These are phyloP conservation scores for Crotophaga sulcirostris DNA, from an alignment of 2,113 vertebrate genomes.

Conservation along the genomic window DNA sequence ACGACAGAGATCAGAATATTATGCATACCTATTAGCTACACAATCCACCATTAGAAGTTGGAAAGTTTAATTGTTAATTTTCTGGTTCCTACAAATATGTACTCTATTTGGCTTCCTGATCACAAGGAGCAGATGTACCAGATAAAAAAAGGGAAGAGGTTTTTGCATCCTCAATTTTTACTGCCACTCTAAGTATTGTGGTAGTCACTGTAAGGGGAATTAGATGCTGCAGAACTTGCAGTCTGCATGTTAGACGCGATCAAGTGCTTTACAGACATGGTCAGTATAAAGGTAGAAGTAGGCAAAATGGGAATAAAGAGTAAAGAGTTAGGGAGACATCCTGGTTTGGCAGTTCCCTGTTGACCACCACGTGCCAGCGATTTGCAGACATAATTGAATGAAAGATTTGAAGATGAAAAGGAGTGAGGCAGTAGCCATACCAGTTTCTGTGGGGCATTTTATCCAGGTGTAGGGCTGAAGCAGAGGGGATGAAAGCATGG, in stretches of 20 bases:
- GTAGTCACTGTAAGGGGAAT: not conserved
- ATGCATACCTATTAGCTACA: not conserved
- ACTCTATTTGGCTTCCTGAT: slow-evolving; percentile 4
- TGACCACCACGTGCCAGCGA: rapidly evolving
- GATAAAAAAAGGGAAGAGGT: not conserved
- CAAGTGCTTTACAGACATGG: not conserved
- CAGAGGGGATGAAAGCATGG: not conserved
- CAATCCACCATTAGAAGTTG: not conserved
- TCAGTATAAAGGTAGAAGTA: not conserved
- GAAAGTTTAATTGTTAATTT: not conserved
- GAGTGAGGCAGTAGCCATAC: not conserved
- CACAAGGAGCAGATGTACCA: not conserved
- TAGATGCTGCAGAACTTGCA: not conserved
- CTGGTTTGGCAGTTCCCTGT: not conserved
- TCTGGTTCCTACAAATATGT: slow-evolving; percentile 22
- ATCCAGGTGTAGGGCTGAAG: not conserved
- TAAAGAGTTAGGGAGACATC: not conserved
- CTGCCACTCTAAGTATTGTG: not conserved
- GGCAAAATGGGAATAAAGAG: not conserved
- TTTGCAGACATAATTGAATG: not conserved
- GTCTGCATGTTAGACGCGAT: not conserved
- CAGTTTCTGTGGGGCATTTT: not conserved
- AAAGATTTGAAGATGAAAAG: not conserved
- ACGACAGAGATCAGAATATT: not conserved
- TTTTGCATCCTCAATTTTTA: slow-evolving; percentile 12